These are phyloP conservation scores for Crotophaga sulcirostris DNA, from an alignment of 2,113 vertebrate genomes.

Conservation along the genomic window DNA sequence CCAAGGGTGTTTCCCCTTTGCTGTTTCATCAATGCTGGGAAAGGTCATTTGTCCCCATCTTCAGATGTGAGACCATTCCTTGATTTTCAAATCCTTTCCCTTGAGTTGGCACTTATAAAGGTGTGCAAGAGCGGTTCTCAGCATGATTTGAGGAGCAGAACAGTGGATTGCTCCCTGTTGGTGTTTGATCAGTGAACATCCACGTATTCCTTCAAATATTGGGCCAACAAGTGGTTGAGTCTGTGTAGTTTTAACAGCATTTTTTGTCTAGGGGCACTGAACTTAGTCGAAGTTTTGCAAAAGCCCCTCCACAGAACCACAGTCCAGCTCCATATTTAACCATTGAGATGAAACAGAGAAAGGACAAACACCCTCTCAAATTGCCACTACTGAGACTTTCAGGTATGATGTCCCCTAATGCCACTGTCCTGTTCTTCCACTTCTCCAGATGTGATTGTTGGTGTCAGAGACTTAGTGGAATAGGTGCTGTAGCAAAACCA, in stretches of 20 bases:
- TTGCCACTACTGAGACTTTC: neutral
- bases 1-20: neutral
- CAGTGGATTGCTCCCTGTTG: neutral
- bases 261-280: neutral
- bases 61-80: neutral
- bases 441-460: neutral
- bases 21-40: neutral
- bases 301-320: neutral
- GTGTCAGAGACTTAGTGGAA: neutral
- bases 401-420: fast-evolving
- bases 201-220: neutral
- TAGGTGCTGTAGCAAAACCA: neutral
- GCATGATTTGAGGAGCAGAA: neutral
- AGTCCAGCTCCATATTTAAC: neutral
- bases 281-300: neutral
- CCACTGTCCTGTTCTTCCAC: neutral
- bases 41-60: neutral
- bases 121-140: neutral
- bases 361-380: neutral
- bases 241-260: neutral
- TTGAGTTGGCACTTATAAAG: neutral
- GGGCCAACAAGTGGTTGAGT: neutral
- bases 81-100: neutral
- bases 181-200: neutral
- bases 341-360: neutral